A percentile compares a stretch with the other conserved stretches of the same genome.
These are phyloP conservation scores for Ephialtes manifestator DNA, from an alignment of 2,888 invertebrate species.

Conservation along the genomic window DNA sequence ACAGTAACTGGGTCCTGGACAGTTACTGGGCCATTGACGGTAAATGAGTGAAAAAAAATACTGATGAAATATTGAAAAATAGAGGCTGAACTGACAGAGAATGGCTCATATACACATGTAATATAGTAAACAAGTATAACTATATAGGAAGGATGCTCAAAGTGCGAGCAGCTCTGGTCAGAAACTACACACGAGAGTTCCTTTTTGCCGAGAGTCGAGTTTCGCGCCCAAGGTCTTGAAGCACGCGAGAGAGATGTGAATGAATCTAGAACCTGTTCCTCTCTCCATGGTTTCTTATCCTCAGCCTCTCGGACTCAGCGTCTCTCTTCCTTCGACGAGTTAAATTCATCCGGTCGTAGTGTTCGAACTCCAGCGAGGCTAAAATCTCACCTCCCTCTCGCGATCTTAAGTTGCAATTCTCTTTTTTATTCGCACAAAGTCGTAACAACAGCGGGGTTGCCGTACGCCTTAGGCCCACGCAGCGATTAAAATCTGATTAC, in stretches of 20 bases:
- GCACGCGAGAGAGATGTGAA: slow-evolving; percentile 81
- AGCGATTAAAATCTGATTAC: slow-evolving; percentile 23
- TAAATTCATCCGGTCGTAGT: slow-evolving; percentile 47
- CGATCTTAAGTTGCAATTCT: not conserved
- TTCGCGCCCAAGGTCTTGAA: slow-evolving; percentile 79
- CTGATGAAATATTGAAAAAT: too few species aligned
- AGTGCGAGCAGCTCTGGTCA: slow-evolving; percentile 67
- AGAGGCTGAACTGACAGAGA: not conserved
- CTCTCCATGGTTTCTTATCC: slow-evolving; percentile 75
- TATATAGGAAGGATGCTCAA: slow-evolving; percentile 32
- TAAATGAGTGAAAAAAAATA: too few species aligned
- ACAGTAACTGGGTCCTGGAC: too few species aligned
- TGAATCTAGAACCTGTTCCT: slow-evolving; percentile 84
- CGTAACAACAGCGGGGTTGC: slow-evolving; percentile 36
- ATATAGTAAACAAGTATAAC: slow-evolving; percentile 8
- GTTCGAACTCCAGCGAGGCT: slow-evolving; percentile 6
- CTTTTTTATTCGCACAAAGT: slow-evolving; percentile 12
- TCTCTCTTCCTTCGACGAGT: slow-evolving; percentile 33
- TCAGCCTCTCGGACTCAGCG: slow-evolving; percentile 65
- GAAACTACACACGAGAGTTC: slow-evolving; percentile 75
- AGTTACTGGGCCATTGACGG: too few species aligned
- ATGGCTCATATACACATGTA: slow-evolving; percentile 22
- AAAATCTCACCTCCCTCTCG: slow-evolving; percentile 4
- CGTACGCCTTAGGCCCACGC: slow-evolving; percentile 50
- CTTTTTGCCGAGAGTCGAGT: slow-evolving; percentile 74